phyloP scores from a whole-genome alignment of 2,888 invertebrate species.

The Lathronympha strigana region DNA sequence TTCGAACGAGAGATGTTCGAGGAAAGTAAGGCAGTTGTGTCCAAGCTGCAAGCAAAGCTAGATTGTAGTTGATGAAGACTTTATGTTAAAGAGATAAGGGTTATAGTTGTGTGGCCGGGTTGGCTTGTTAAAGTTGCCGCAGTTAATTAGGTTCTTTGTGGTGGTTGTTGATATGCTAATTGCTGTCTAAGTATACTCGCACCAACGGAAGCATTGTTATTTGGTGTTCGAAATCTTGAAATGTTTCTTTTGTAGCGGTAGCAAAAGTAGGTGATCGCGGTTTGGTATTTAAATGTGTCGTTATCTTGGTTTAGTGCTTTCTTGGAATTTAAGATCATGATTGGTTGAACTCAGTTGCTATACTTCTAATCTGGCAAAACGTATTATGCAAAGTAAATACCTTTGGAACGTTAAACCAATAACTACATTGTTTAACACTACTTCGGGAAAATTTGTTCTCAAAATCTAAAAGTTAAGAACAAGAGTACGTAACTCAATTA shows the following conservation, averaged over 20 bases:
- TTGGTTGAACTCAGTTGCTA: too few relatives aligned
- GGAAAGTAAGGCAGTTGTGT: constrained; percentile 33
- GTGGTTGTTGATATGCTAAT: constrained; percentile 50
- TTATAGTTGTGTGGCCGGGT: neutral
- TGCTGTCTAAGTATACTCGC: constrained; percentile 24
- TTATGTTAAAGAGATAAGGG: neutral
- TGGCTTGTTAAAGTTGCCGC: constrained; percentile 11
- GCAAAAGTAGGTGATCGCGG: neutral
- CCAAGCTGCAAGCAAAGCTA: neutral
- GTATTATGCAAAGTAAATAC: too few relatives aligned
- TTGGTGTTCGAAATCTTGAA: neutral
- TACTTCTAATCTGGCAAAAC: too few relatives aligned
- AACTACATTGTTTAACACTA: too few relatives aligned
- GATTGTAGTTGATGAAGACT: constrained; percentile 2
- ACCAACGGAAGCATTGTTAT: constrained; percentile 19
- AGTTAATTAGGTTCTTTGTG: constrained; percentile 57
- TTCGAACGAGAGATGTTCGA: constrained; percentile 29
- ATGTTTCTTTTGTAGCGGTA: neutral
- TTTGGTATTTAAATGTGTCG: neutral
- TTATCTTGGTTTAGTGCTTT: too few relatives aligned
- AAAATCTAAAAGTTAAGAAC: too few relatives aligned
- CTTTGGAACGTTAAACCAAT: too few relatives aligned
- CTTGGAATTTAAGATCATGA: too few relatives aligned
- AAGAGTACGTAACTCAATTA: too few relatives aligned
- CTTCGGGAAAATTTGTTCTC: too few relatives aligned